phyloP scores from a whole-genome alignment of 1,140 invertebrate genomes.

The Augochlora pura region DNA sequence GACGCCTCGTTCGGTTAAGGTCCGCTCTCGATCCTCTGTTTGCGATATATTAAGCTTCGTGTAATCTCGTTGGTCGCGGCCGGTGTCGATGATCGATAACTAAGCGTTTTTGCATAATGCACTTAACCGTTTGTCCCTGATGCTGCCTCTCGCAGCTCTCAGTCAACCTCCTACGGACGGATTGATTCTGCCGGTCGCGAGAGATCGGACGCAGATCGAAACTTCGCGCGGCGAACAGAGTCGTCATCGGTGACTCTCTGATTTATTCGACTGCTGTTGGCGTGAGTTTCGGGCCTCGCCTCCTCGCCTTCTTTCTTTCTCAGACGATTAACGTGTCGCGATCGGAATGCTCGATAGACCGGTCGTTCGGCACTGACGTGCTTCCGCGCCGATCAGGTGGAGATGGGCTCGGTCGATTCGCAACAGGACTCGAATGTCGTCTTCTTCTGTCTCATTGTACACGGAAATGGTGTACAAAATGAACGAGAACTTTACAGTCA shows the following conservation, averaged over 20 bases:
- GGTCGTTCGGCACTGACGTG: neutral
- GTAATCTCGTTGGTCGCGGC: constrained; percentile 39
- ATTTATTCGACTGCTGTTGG: constrained; percentile 23
- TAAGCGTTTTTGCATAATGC: constrained; percentile 40
- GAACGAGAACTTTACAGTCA: too few relatives aligned
- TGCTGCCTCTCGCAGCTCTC: neutral
- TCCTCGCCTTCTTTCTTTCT: neutral
- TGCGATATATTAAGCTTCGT: constrained; percentile 21
- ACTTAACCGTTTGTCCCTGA: constrained; percentile 41
- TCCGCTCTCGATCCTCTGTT: constrained; percentile 13
- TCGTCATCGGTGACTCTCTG: constrained; percentile 21
- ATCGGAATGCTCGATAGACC: neutral
- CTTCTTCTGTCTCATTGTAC: too few relatives aligned
- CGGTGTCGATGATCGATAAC: constrained; percentile 35
- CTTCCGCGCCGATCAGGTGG: neutral
- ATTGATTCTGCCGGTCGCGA: neutral
- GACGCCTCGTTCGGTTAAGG: constrained; percentile 15
- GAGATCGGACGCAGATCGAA: constrained; percentile 9
- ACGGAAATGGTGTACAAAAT: too few relatives aligned
- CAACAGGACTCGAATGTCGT: too few relatives aligned
- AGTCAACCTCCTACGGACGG: neutral
- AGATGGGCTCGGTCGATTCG: too few relatives aligned
- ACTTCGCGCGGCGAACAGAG: neutral
- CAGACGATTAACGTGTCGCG: constrained; percentile 32
- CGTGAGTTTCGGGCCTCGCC: neutral